A percentile compares a stretch with the other conserved stretches of the same genome.
phyloP scores from a whole-genome alignment of 2,113 vertebrate genomes.

The Bagarius yarrelli region DNA sequence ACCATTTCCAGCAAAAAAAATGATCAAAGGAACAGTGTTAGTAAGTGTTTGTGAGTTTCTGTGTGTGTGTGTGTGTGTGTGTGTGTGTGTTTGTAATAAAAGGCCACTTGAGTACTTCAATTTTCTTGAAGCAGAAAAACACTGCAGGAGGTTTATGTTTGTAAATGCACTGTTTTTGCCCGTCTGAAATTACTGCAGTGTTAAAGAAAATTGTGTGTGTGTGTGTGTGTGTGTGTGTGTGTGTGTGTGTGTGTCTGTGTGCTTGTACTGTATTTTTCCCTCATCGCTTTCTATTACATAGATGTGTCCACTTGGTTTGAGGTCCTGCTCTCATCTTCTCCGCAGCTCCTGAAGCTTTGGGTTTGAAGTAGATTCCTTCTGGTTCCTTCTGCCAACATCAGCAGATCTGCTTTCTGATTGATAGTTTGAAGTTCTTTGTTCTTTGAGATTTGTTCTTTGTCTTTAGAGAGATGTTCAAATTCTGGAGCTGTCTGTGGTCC shows the following conservation, averaged over 20 bases:
- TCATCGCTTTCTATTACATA: background rate
- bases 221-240: conserved; percentile 5
- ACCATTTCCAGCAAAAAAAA: conserved; percentile 6
- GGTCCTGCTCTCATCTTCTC: background rate
- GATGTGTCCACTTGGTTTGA: background rate
- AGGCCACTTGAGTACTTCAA: conserved; percentile 26
- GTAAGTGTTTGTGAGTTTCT: background rate
- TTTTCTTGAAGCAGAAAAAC: conserved; percentile 14
- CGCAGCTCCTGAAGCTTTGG: background rate
- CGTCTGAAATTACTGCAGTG: conserved; percentile 18
- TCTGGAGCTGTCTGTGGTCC: too few species aligned
- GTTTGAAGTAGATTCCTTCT: background rate
- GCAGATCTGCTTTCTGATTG: background rate
- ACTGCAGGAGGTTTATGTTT: conserved; percentile 11
- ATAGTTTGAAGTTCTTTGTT: background rate
- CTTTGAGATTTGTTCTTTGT: background rate
- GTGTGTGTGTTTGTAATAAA: conserved; percentile 16
- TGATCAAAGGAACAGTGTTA: background rate
- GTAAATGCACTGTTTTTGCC: conserved; percentile 17
- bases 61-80: background rate
- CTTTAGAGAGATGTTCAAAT: background rate
- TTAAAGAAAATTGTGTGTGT: conserved; percentile 32
- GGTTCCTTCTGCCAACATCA: background rate
- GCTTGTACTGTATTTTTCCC: background rate
- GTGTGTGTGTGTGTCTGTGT: background rate